These are phyloP conservation scores for Aromia moschata DNA, from an alignment of 2,888 invertebrate genomes.

Conservation along the genomic window DNA sequence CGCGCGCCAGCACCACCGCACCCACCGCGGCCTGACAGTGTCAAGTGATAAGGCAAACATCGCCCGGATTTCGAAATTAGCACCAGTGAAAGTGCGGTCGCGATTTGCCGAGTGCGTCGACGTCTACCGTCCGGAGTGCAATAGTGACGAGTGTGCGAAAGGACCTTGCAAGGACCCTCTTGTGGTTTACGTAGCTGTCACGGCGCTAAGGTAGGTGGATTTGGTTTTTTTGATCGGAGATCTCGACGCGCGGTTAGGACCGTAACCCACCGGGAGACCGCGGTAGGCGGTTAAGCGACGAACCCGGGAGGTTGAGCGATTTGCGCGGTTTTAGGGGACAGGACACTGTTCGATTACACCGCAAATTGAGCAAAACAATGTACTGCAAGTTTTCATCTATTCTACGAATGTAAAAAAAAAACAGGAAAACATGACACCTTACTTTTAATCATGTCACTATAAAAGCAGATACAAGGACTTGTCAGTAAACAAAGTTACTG, in stretches of 20 bases:
- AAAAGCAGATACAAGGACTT: no score
- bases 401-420: no score
- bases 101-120: constrained; percentile 48
- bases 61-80: constrained; percentile 56
- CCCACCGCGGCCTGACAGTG: constrained; percentile 40
- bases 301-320: no score
- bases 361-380: no score
- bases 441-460: no score
- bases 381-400: no score
- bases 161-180: constrained; percentile 45
- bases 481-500: no score
- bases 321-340: no score
- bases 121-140: constrained; percentile 24
- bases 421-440: no score
- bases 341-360: no score
- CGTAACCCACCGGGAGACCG: constrained; percentile 30
- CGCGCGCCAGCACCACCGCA: constrained; percentile 9
- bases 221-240: constrained; percentile 32
- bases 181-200: constrained; percentile 1
- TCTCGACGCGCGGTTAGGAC: constrained; percentile 33
- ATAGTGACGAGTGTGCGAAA: constrained; percentile 28
- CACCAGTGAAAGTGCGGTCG: constrained; percentile 57
- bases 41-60: constrained; percentile 52
- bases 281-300: constrained; percentile 2
- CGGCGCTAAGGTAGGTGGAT: constrained; percentile 34